phyloP scores from a whole-genome alignment of 2,797 vertebrate species.

The Synaphobranchus kaupii region DNA sequence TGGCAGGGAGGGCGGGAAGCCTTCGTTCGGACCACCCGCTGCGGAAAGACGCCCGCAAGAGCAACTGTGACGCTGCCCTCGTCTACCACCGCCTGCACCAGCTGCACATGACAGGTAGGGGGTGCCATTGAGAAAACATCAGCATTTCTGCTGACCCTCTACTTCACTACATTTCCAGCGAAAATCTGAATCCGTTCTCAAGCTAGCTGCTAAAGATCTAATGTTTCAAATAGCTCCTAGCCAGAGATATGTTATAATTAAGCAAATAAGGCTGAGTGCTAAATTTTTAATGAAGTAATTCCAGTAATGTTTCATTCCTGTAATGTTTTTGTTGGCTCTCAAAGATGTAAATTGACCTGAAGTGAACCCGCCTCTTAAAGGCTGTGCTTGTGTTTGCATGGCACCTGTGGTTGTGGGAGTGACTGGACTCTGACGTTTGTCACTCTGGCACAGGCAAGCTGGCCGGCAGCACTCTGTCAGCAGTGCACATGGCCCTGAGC shows the following conservation, averaged over 20 bases:
- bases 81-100: slow-evolving; percentile 93
- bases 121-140: not conserved
- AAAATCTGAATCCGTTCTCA: not conserved
- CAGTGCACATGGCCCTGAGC: slow-evolving; percentile 88
- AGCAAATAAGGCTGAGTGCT: not conserved
- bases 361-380: not conserved
- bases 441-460: slow-evolving; percentile 78
- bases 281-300: no score
- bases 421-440: not conserved
- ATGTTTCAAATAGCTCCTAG: not conserved
- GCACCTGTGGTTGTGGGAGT: slow-evolving; percentile 19
- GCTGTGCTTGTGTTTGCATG: not conserved
- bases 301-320: not conserved
- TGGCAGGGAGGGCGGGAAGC: slow-evolving; percentile 83
- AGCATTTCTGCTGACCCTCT: not conserved
- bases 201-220: no score
- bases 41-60: slow-evolving; percentile 82
- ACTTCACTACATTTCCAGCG: not conserved
- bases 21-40: slow-evolving; percentile 76
- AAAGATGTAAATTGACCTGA: not conserved
- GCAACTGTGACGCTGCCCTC: slow-evolving; percentile 84
- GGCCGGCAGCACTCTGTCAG: slow-evolving; percentile 84
- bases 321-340: not conserved
- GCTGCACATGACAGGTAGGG: slow-evolving; percentile 87
- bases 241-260: not conserved